These are phyloP conservation scores for Zaprionus ghesquierei DNA, from an alignment of 1,140 invertebrate genomes.

Conservation along the genomic window DNA sequence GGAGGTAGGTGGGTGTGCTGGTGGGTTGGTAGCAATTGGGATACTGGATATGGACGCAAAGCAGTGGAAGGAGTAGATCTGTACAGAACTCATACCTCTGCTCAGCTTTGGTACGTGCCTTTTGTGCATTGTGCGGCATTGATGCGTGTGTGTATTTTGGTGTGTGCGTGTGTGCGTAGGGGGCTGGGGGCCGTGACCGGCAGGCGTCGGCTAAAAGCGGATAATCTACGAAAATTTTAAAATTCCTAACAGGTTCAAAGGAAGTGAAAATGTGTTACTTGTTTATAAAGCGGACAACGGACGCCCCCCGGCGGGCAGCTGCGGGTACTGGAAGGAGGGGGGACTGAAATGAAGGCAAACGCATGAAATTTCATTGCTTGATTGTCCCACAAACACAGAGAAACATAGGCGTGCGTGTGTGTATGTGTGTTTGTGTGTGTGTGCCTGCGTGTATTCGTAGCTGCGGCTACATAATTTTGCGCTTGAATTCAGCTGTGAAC, in stretches of 20 bases:
- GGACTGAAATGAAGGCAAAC: slow-evolving; percentile 57
- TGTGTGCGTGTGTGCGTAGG: slow-evolving; percentile 1
- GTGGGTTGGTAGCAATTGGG: slow-evolving; percentile 17
- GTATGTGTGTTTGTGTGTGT: slow-evolving; percentile 1
- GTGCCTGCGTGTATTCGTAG: slow-evolving; percentile 30
- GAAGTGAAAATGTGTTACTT: slow-evolving; percentile 81
- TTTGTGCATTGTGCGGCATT: slow-evolving; percentile 75
- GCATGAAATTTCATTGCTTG: slow-evolving; percentile 81
- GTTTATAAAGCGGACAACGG: slow-evolving; percentile 55
- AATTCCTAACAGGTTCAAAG: slow-evolving; percentile 78
- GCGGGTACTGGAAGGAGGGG: not conserved
- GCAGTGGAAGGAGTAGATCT: slow-evolving; percentile 23
- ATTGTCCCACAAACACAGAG: slow-evolving; percentile 69
- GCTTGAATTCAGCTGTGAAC: slow-evolving; percentile 75
- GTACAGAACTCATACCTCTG: not conserved
- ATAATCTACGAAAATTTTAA: slow-evolving; percentile 76
- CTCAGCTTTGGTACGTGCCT: slow-evolving; percentile 65
- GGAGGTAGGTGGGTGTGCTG: not conserved
- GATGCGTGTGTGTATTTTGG: slow-evolving; percentile 28
- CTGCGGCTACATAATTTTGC: slow-evolving; percentile 79
- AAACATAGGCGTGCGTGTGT: slow-evolving; percentile 14
- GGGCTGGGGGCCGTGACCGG: slow-evolving; percentile 43
- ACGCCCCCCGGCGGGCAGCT: slow-evolving; percentile 1
- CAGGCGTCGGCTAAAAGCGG: slow-evolving; percentile 62
- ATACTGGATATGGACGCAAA: slow-evolving; percentile 38